Evolutionary conservation across 2,888 invertebrate genomes (phyloP).

Genomic region (Nemapogon koenigi): DNA sequence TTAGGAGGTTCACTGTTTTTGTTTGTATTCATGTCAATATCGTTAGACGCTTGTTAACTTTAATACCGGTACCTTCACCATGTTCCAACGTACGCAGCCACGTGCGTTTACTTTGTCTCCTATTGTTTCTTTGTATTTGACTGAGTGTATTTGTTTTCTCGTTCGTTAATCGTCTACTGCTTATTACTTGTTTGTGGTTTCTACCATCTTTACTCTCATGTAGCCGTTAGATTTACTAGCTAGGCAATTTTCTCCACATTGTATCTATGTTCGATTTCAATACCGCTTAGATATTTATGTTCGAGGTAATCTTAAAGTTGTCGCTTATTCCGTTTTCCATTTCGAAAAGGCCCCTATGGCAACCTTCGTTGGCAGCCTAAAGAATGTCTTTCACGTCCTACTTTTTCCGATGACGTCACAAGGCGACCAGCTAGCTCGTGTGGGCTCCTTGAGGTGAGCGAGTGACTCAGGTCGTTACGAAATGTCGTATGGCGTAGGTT

Average conservation of each 20-base stretch:
- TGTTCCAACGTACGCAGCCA: neutral
- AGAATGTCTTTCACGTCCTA: conserved; percentile 1
- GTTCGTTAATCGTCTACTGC: neutral
- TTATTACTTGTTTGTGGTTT: neutral
- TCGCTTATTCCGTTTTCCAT: neutral
- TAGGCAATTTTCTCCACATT: no score
- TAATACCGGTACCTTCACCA: neutral
- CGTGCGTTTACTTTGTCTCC: conserved; percentile 2
- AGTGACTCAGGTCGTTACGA: conserved; percentile 8
- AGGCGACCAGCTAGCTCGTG: neutral
- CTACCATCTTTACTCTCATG: neutral
- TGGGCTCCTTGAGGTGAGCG: conserved; percentile 6
- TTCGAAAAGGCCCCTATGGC: neutral
- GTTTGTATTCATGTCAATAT: no score
- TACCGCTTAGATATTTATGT: no score
- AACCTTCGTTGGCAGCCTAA: neutral
- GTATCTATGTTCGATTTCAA: no score
- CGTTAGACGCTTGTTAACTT: no score
- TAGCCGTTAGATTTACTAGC: no score
- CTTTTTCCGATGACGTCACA: conserved; percentile 8
- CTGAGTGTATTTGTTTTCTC: neutral
- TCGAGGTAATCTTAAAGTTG: no score
- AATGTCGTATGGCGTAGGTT: conserved; percentile 8
- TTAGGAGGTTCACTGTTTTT: no score
- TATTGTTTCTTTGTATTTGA: neutral